A percentile compares a stretch with the other conserved stretches of the same genome.
Evolutionary conservation across 2,113 vertebrate species (phyloP).

Genomic region (Poeciliopsis retropinna): DNA sequence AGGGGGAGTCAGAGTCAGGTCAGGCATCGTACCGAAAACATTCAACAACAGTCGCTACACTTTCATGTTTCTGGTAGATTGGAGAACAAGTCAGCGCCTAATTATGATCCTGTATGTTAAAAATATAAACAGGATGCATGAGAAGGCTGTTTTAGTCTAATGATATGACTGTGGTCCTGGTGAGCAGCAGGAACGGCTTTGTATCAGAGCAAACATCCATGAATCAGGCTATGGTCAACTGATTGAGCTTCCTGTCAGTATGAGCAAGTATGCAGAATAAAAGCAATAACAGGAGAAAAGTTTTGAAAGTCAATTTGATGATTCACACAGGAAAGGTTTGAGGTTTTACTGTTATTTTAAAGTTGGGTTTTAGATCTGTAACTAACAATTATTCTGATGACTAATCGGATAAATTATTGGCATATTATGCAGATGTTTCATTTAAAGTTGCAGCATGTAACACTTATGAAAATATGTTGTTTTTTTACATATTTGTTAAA

Average conservation of each 20-base stretch:
- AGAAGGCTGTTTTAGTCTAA: conserved; percentile 54
- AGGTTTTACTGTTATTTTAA: conserved; percentile 1
- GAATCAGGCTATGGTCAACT: conserved; percentile 42
- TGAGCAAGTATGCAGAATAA: conserved; percentile 16
- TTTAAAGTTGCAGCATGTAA: too few species aligned
- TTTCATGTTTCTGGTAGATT: conserved; percentile 40
- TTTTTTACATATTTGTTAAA: too few species aligned
- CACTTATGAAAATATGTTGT: too few species aligned
- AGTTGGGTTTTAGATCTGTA: neutral
- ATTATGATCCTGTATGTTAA: conserved; percentile 39
- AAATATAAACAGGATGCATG: conserved; percentile 67
- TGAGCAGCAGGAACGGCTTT: conserved; percentile 54
- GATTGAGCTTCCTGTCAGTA: conserved; percentile 30
- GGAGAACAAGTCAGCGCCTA: conserved; percentile 38
- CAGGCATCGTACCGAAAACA: conserved; percentile 49
- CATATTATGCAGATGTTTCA: too few species aligned
- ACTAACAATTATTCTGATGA: too few species aligned
- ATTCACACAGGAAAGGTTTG: too few species aligned
- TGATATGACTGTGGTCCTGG: conserved; percentile 46
- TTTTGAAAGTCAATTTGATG: conserved; percentile 33
- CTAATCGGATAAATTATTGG: too few species aligned
- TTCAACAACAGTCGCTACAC: conserved; percentile 19
- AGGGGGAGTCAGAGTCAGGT: conserved; percentile 10
- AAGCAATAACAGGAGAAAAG: conserved; percentile 9
- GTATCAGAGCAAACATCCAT: conserved; percentile 24